Percentiles rank a stretch among this genome's conserved stretches.
Conservation (phyloP, 2,113 vertebrate species). For the Panurus biarmicus region DNA sequence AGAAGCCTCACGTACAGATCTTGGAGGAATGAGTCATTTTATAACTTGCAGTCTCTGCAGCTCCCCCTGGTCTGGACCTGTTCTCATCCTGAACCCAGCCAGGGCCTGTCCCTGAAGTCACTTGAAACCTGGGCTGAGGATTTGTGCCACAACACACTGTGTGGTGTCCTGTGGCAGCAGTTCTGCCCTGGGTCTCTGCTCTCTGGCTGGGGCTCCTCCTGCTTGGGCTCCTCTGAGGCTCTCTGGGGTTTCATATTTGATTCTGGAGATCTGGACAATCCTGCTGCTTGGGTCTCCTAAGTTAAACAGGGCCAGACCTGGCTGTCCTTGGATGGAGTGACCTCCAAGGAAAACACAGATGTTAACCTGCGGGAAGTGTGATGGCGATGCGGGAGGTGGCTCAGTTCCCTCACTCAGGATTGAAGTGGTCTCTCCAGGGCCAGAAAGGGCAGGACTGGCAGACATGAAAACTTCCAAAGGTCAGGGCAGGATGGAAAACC, state of each 20-base stretch:
- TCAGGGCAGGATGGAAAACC: background rate
- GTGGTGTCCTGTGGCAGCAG: background rate
- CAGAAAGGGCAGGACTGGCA: background rate
- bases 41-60: background rate
- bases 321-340: background rate
- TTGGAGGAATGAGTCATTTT: background rate
- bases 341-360: conserved; percentile 38
- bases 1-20: background rate
- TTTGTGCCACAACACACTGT: background rate
- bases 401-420: background rate
- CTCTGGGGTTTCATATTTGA: background rate
- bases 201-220: background rate
- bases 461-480: background rate
- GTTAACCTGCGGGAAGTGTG: background rate
- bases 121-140: background rate
- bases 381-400: background rate
- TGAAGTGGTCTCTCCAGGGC: background rate
- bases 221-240: background rate
- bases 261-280: background rate
- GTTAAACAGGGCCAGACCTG: background rate
- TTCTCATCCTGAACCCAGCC: background rate
- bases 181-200: background rate
- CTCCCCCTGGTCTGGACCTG: background rate
- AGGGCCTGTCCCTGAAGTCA: background rate
- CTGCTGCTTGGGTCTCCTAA: background rate